Evolutionary conservation across 2,113 vertebrate species (phyloP).

Genomic region (Otis tarda): DNA sequence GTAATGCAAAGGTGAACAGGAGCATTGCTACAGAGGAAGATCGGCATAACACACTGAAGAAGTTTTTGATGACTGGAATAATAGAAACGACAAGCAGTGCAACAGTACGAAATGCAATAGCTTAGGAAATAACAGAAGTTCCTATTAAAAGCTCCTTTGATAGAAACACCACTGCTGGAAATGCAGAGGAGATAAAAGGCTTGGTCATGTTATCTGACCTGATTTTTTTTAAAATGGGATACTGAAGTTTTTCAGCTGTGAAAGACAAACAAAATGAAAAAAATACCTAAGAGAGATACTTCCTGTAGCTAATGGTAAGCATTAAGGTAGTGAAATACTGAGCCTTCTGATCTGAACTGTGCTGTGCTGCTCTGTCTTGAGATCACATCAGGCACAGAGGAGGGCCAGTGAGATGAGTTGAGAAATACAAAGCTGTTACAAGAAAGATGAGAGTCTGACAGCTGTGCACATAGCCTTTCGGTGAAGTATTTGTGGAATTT

Average conservation of each 20-base stretch:
- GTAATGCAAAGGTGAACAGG: neutral
- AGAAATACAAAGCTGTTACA: neutral
- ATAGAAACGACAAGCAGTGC: neutral
- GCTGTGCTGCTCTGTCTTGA: neutral
- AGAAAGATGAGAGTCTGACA: neutral
- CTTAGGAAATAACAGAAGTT: neutral
- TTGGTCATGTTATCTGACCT: neutral
- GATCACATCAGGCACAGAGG: neutral
- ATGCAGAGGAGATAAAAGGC: neutral
- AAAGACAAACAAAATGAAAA: neutral
- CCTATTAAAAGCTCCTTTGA: neutral
- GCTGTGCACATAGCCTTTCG: neutral
- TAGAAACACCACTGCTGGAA: neutral
- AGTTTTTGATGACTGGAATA: neutral
- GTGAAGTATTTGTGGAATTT: neutral
- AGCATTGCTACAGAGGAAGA: neutral
- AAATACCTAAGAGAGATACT: neutral
- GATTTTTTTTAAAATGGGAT: neutral
- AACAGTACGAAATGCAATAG: neutral
- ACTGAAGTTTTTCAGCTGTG: neutral
- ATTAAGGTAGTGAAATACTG: neutral
- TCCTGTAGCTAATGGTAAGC: neutral
- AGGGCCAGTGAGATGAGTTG: neutral
- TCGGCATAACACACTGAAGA: fast-evolving
- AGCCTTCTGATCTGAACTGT: neutral